Evolutionary conservation across 2,797 vertebrate genomes (phyloP).

Genomic region (Heteromormyrus szaboi): DNA sequence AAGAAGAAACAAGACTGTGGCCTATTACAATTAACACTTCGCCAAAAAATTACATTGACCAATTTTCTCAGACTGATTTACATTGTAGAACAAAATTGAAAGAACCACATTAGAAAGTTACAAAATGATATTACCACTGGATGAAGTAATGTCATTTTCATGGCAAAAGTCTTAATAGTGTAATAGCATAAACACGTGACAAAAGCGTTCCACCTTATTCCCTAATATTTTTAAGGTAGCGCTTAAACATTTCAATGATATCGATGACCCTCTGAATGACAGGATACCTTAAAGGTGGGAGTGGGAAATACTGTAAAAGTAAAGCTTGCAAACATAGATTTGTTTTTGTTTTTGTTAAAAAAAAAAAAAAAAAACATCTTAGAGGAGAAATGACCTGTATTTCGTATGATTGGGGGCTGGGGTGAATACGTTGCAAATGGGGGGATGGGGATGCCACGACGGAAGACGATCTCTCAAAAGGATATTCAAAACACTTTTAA

Average conservation of each 20-base stretch:
- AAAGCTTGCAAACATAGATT: neutral
- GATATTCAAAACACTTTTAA: neutral
- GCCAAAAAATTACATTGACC: neutral
- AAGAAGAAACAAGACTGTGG: neutral
- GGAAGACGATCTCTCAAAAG: neutral
- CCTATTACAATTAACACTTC: neutral
- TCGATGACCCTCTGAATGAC: neutral
- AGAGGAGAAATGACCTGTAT: neutral
- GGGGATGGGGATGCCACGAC: neutral
- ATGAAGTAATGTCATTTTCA: neutral
- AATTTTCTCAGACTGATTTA: neutral
- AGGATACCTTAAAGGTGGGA: neutral
- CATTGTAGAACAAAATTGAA: neutral
- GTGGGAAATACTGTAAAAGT: neutral
- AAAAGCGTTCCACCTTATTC: neutral
- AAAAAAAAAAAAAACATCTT: neutral
- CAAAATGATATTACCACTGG: neutral
- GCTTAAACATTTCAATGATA: neutral
- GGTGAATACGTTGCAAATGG: neutral
- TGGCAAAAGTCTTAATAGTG: neutral
- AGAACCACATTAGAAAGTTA: neutral
- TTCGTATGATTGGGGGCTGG: neutral
- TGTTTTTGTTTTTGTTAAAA: too few relatives aligned
- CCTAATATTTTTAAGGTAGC: neutral
- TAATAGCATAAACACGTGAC: neutral